Conservation (phyloP, 2,888 invertebrate species). For the Crematogaster levior region DNA sequence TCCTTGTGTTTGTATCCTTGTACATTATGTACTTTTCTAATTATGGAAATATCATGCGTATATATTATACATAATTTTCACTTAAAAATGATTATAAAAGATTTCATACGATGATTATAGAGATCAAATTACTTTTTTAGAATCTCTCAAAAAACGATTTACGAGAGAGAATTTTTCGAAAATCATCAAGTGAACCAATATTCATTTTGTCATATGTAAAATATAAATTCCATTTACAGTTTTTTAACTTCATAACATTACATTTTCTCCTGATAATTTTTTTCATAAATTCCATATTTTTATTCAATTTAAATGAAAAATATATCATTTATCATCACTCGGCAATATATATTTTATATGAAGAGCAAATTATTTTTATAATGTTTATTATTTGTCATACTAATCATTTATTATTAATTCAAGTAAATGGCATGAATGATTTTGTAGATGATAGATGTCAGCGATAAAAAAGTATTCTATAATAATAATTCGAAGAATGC, state of each 20-base stretch:
- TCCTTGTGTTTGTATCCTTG: background rate
- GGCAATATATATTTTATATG: background rate
- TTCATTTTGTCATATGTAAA: background rate
- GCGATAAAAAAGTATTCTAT: background rate
- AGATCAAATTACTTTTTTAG: conserved; percentile 13
- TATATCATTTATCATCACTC: background rate
- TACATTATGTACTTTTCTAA: background rate
- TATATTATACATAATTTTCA: background rate
- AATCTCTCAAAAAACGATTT: conserved; percentile 11
- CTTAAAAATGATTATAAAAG: conserved; percentile 11
- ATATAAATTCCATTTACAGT: conserved; percentile 30
- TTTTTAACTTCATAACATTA: conserved; percentile 3
- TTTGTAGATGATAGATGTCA: background rate
- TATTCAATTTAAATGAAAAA: background rate
- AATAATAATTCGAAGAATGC: background rate
- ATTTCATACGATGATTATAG: conserved; percentile 12
- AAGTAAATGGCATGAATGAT: background rate
- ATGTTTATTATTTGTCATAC: background rate
- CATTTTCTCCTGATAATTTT: conserved; percentile 10
- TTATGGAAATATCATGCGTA: background rate
- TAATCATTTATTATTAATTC: background rate
- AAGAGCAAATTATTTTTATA: background rate
- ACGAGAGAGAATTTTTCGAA: conserved; percentile 21
- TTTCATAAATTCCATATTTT: background rate
- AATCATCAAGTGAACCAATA: conserved; percentile 4